These are phyloP conservation scores for Nibea albiflora DNA, from an alignment of 2,113 vertebrate species.

Conservation along the genomic window DNA sequence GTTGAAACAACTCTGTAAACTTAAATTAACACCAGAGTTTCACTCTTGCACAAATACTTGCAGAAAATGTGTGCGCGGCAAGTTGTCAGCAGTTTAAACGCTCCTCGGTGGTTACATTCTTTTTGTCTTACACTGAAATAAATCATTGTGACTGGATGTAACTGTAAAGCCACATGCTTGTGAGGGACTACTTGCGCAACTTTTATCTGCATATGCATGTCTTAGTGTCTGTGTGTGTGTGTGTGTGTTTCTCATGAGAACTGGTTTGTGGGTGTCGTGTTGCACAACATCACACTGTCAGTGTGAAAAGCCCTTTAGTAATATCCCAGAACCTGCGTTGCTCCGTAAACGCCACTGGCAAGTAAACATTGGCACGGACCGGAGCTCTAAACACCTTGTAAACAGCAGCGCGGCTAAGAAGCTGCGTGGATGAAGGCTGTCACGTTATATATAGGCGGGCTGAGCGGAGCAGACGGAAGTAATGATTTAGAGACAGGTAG, in stretches of 20 bases:
- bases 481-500: slow-evolving; percentile 41
- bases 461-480: slow-evolving; percentile 31
- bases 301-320: slow-evolving; percentile 67
- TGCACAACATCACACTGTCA: slow-evolving; percentile 49
- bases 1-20: slow-evolving; percentile 4
- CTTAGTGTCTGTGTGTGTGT: background rate
- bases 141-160: slow-evolving; percentile 21
- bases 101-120: background rate
- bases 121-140: slow-evolving; percentile 26
- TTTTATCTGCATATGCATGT: slow-evolving; percentile 48
- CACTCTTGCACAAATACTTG: background rate
- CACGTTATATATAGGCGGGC: slow-evolving; percentile 35
- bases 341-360: slow-evolving; percentile 35
- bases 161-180: slow-evolving; percentile 18
- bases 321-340: slow-evolving; percentile 57
- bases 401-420: slow-evolving; percentile 46
- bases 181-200: slow-evolving; percentile 15
- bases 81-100: slow-evolving; percentile 19
- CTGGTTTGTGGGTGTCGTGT: slow-evolving; percentile 45
- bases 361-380: slow-evolving; percentile 59
- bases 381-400: slow-evolving; percentile 68
- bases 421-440: slow-evolving; percentile 32
- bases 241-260: slow-evolving; percentile 25
- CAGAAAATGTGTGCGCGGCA: slow-evolving; percentile 6
- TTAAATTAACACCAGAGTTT: slow-evolving; percentile 29